Conservation (phyloP, 2,888 invertebrate genomes). For the Lasioglossum leucozonium region DNA sequence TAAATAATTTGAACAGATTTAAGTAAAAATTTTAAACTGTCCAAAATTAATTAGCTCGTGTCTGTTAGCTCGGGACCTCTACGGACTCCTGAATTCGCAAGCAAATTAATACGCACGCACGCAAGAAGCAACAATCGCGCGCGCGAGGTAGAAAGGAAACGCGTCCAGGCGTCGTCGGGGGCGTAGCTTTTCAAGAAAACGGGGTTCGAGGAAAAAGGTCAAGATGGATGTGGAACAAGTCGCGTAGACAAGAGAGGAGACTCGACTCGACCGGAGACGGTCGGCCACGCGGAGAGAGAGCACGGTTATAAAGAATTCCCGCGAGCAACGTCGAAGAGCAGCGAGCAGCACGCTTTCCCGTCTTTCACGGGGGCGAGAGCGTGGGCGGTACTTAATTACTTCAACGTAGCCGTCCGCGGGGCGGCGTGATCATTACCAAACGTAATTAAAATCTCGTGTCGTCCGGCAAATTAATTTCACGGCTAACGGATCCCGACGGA, state of each 20-base stretch:
- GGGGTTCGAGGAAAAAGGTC: constrained; percentile 58
- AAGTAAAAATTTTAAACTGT: no score
- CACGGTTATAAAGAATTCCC: constrained; percentile 47
- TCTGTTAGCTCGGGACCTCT: neutral
- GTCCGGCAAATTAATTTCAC: constrained; percentile 60
- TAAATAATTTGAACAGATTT: no score
- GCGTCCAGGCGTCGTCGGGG: constrained; percentile 25
- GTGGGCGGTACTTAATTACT: constrained; percentile 61
- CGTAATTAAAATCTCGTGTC: constrained; percentile 67
- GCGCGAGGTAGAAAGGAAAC: neutral
- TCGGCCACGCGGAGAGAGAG: constrained; percentile 30
- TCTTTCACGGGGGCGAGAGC: constrained; percentile 23
- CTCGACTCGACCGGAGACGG: constrained; percentile 3
- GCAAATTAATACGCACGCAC: neutral
- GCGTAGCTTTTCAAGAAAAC: constrained; percentile 43
- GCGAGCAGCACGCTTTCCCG: neutral
- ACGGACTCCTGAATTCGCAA: neutral
- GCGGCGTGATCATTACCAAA: constrained; percentile 57
- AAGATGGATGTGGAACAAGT: constrained; percentile 60
- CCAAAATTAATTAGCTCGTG: no score
- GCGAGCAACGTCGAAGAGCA: constrained; percentile 20
- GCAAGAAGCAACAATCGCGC: neutral
- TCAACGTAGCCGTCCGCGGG: constrained; percentile 10
- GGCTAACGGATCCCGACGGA: constrained; percentile 51
- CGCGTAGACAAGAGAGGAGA: constrained; percentile 11